A percentile compares a stretch with the other conserved stretches of the same genome.
phyloP scores from a whole-genome alignment of 2,797 vertebrate species.

The Danio kyathit region DNA sequence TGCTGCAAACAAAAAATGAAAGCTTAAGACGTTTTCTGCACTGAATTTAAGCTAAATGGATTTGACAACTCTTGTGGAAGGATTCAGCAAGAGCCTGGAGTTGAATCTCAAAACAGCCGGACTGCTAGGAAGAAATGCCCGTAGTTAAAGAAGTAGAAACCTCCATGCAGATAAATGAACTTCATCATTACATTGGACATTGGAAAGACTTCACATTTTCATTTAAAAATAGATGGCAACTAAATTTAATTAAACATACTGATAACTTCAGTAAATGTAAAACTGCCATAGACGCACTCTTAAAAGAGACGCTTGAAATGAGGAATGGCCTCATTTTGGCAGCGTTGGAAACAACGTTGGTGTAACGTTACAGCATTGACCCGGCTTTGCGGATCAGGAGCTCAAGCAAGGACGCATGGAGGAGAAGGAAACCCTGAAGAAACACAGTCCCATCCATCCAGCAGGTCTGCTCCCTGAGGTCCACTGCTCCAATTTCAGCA shows the following conservation, averaged over 20 bases:
- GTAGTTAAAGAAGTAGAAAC: neutral
- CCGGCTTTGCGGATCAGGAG: constrained; percentile 47
- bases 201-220: constrained; percentile 5
- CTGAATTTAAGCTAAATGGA: constrained; percentile 43
- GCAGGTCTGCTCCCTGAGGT: constrained; percentile 66
- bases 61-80: constrained; percentile 56
- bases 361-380: constrained; percentile 23
- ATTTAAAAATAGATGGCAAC: neutral
- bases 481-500: constrained; percentile 63
- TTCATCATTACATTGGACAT: constrained; percentile 33
- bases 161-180: neutral
- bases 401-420: constrained; percentile 63
- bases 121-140: constrained; percentile 8
- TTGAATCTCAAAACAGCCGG: constrained; percentile 13
- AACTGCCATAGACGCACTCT: constrained; percentile 29
- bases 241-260: constrained; percentile 29
- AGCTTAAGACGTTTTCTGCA: constrained; percentile 47
- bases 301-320: neutral
- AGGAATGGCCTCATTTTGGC: constrained; percentile 29
- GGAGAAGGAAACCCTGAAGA: constrained; percentile 68
- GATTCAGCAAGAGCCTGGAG: constrained; percentile 28
- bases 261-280: constrained; percentile 10
- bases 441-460: constrained; percentile 59
- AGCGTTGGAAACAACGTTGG: constrained; percentile 6
- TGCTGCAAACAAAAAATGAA: constrained; percentile 42